Conservation (phyloP, 2,797 vertebrate genomes). For the Syngnathus acus region DNA sequence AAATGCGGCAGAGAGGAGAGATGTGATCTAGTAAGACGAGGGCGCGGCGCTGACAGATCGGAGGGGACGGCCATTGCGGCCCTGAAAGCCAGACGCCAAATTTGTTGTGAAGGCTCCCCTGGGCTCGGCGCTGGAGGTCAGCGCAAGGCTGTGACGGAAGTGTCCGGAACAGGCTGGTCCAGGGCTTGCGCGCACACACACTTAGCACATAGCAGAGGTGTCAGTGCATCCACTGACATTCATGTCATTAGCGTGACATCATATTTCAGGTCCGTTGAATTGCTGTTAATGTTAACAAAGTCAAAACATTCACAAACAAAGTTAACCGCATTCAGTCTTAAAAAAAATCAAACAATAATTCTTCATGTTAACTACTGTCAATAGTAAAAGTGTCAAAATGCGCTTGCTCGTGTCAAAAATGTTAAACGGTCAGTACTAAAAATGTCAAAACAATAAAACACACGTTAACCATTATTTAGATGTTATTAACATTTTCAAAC, state of each 20-base stretch:
- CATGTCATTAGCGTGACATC: conserved; percentile 1
- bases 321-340: background rate
- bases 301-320: background rate
- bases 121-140: conserved; percentile 69
- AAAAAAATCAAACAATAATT: background rate
- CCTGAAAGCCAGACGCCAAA: conserved; percentile 65
- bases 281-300: too few relatives aligned
- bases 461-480: too few relatives aligned
- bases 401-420: too few relatives aligned
- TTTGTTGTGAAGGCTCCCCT: conserved; percentile 74
- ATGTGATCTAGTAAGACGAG: conserved; percentile 66
- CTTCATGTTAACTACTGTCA: background rate
- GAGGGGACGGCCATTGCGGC: conserved; percentile 68
- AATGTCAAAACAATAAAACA: background rate
- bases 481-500: too few relatives aligned
- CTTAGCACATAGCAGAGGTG: background rate
- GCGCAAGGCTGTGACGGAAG: conserved; percentile 54
- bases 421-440: background rate
- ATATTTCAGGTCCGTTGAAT: background rate
- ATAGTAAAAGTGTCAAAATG: background rate
- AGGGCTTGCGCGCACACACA: conserved; percentile 19
- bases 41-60: conserved; percentile 64
- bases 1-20: conserved; percentile 41
- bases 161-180: conserved; percentile 39
- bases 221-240: background rate